These are phyloP conservation scores for Zelostemma sp. DNA, from an alignment of 1,140 invertebrate genomes.

Conservation along the genomic window DNA sequence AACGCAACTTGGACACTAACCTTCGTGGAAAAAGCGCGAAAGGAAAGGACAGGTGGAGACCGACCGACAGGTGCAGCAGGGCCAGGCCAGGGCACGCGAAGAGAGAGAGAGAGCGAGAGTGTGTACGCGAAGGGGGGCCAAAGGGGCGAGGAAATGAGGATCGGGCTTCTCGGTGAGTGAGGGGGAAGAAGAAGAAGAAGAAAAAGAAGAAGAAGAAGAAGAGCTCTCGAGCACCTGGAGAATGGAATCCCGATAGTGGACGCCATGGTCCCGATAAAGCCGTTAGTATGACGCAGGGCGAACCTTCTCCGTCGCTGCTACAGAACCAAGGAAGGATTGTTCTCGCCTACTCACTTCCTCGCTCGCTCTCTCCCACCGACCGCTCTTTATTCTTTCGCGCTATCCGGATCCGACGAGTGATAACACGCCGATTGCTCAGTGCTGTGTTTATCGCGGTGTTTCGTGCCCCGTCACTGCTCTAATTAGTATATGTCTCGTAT, in stretches of 20 bases:
- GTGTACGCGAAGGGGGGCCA: not conserved
- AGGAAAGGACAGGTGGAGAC: slow-evolving; percentile 19
- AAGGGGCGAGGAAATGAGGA: not conserved
- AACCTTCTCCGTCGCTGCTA: slow-evolving; percentile 51
- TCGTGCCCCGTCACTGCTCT: slow-evolving; percentile 5
- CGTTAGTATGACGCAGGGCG: slow-evolving; percentile 62
- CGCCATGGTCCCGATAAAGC: slow-evolving; percentile 63
- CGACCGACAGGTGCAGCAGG: slow-evolving; percentile 10
- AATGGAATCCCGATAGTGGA: slow-evolving; percentile 28
- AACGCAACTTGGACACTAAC: slow-evolving; percentile 60
- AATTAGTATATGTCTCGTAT: slow-evolving; percentile 10
- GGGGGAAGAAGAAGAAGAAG: slow-evolving; percentile 1
- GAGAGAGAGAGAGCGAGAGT: slow-evolving; percentile 10
- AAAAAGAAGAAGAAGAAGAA: not conserved
- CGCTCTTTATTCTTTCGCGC: not conserved
- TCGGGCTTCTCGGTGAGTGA: too few species aligned
- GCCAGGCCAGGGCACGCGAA: not conserved
- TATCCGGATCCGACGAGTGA: not conserved
- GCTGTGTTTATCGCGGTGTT: slow-evolving; percentile 8
- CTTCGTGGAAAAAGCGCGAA: slow-evolving; percentile 43
- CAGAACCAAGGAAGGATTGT: slow-evolving; percentile 3
- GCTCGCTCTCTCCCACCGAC: not conserved
- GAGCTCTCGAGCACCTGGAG: not conserved
- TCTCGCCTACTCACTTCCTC: slow-evolving; percentile 5
- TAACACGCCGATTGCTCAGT: slow-evolving; percentile 9